Evolutionary conservation across 2,888 invertebrate species (phyloP).

Genomic region (Meta bourneti): DNA sequence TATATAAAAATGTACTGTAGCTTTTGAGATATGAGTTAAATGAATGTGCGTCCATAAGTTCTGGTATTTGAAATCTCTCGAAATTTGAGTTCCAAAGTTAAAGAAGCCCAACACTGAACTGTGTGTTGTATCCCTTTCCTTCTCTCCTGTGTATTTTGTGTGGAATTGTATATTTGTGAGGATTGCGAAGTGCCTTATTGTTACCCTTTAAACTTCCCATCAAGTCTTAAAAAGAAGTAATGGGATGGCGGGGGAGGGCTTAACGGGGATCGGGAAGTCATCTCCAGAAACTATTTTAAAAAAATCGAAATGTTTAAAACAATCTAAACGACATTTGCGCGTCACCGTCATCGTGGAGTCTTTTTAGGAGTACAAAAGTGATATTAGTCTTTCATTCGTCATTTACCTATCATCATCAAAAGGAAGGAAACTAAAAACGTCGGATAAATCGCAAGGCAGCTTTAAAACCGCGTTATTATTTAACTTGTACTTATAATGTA

Average conservation of each 20-base stretch:
- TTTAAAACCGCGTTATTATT: conserved; percentile 48
- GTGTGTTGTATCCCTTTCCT: conserved; percentile 9
- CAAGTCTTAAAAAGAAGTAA: conserved; percentile 17
- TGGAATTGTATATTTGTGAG: conserved; percentile 66
- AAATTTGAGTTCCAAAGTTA: conserved; percentile 18
- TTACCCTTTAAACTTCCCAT: conserved; percentile 74
- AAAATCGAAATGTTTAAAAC: conserved; percentile 34
- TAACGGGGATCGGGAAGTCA: conserved; percentile 48
- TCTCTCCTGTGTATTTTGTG: conserved; percentile 49
- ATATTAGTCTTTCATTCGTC: conserved; percentile 76
- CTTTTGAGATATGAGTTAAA: not conserved
- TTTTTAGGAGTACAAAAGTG: conserved; percentile 73
- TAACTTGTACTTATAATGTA: conserved; percentile 76
- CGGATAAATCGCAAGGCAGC: conserved; percentile 67
- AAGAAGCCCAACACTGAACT: conserved; percentile 64
- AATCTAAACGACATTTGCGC: conserved; percentile 51
- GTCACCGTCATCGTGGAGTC: conserved; percentile 56
- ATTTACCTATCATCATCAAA: conserved; percentile 70
- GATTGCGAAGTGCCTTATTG: conserved; percentile 75
- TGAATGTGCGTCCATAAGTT: not conserved
- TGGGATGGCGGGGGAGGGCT: conserved; percentile 63
- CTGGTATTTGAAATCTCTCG: not conserved
- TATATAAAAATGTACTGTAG: not conserved
- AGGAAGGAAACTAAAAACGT: conserved; percentile 33
- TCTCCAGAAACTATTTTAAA: conserved; percentile 71